A percentile compares a stretch with the other conserved stretches of the same genome.
phyloP scores from a whole-genome alignment of 1,140 invertebrate species.

The Mycetomoellerius zeteki region DNA sequence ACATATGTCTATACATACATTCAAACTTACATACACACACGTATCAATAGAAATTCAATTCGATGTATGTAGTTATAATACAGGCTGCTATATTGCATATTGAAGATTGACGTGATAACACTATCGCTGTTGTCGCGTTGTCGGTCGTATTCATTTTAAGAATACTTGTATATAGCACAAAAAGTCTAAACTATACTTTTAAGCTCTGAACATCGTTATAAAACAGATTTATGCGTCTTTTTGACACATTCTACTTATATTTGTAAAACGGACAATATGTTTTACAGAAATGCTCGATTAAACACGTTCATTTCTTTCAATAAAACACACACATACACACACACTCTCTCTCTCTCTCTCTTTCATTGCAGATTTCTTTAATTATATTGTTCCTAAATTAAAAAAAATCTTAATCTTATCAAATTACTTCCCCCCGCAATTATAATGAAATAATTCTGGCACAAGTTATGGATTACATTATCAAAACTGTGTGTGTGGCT shows the following conservation, averaged over 20 bases:
- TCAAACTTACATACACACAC: neutral
- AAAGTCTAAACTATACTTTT: constrained; percentile 1
- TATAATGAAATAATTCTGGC: constrained; percentile 28
- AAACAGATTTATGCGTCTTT: constrained; percentile 39
- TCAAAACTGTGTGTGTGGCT: neutral
- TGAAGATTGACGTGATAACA: constrained; percentile 8
- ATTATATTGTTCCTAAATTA: constrained; percentile 6
- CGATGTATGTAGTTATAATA: constrained; percentile 58
- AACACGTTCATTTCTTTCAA: constrained; percentile 29
- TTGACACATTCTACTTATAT: constrained; percentile 57
- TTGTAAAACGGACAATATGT: constrained; percentile 18
- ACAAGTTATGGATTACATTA: constrained; percentile 5
- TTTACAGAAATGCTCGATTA: constrained; percentile 21
- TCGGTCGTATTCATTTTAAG: constrained; percentile 17
- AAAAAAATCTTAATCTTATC: constrained; percentile 24
- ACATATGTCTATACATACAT: constrained; percentile 21
- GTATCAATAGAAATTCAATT: constrained; percentile 46
- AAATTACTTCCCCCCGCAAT: neutral
- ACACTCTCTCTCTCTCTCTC: neutral
- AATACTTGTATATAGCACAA: constrained; percentile 13
- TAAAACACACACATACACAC: neutral
- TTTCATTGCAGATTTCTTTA: constrained; percentile 52
- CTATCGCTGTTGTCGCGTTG: neutral
- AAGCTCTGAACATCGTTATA: constrained; percentile 14
- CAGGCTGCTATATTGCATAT: constrained; percentile 47